Base-by-base conservation (phyloP, 2,113 vertebrate species). In the Salminus brasiliensis region DNA sequence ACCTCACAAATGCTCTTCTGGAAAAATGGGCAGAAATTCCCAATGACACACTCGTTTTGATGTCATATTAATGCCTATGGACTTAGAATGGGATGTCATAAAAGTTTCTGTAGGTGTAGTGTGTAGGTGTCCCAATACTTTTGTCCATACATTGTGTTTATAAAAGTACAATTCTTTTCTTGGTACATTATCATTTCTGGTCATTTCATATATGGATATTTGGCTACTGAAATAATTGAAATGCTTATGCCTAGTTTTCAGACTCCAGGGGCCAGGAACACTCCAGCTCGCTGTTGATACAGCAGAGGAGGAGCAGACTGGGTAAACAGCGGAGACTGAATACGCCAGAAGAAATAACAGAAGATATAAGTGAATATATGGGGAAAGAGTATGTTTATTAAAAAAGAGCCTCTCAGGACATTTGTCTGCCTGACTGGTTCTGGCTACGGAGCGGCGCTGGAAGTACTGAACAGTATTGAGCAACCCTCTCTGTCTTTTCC, bases 241-340 rank as follows among this genome's bases (percentile, higher is more conserved):
- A 36, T 29, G 2, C 7, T 1, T 1, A 25, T 23, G 52, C 21
- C 23, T 9, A 18, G 52, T 18, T 55, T 10, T 11, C 52, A 55
- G n/a, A 67, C 11, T 75, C 49, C n/a, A n/a, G 25, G 41, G 52
- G 60, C 36, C 65, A 53, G 68, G 21, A 39, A 41, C 62, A 55
- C 16, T 10, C 29, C 6, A 43, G n/a, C 63, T 30, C n/a, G 32
- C 39, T 32, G 47, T 53, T 77, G 23, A 32, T 30, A 43, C 18
- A 29, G 13, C 45, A 67, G 34, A 10, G 68, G 15, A 3, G 36
- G 30, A 5, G 1, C 49, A n/a, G 49, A 23, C 15, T 60, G 25
- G 11, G 0, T 74, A 57, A 60, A 30, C 36, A 43, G 12, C 18
- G 0, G 16, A 10, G 25, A 15, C 39, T 45, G 49, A 68, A 41